phyloP scores from a whole-genome alignment of 1,140 invertebrate genomes.

The Colletes latitarsis region DNA sequence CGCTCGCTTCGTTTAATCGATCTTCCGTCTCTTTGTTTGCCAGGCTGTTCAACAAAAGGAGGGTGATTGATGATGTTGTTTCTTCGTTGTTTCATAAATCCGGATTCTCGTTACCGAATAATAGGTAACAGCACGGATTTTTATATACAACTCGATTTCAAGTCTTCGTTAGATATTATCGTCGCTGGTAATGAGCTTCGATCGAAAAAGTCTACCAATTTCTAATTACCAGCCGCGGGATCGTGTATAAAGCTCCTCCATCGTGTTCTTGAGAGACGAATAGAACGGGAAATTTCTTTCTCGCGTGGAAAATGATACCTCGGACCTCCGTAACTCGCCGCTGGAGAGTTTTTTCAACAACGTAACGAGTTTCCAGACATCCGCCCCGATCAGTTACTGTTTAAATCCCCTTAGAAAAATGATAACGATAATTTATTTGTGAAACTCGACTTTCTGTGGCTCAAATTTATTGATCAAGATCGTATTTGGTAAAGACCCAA shows the following conservation, averaged over 20 bases:
- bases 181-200: slow-evolving; percentile 12
- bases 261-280: slow-evolving; percentile 22
- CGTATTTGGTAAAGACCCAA: too few relatives aligned
- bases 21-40: slow-evolving; percentile 54
- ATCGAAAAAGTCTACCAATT: slow-evolving; percentile 33
- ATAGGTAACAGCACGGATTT: slow-evolving; percentile 59
- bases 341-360: slow-evolving; percentile 29
- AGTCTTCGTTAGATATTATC: slow-evolving; percentile 27
- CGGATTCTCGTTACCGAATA: slow-evolving; percentile 71
- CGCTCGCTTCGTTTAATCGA: slow-evolving; percentile 24
- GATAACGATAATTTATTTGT: too few relatives aligned
- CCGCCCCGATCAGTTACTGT: slow-evolving; percentile 29
- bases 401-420: slow-evolving; percentile 2
- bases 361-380: slow-evolving; percentile 52
- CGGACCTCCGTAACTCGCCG: slow-evolving; percentile 45
- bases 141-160: not conserved
- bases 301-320: slow-evolving; percentile 38
- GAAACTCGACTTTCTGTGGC: too few relatives aligned
- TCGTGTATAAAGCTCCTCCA: not conserved
- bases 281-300: slow-evolving; percentile 4
- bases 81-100: slow-evolving; percentile 74
- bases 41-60: slow-evolving; percentile 40
- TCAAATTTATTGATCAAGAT: too few relatives aligned
- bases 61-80: slow-evolving; percentile 74
- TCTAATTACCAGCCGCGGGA: slow-evolving; percentile 49